A percentile compares a stretch with the other conserved stretches of the same genome.
Conservation (phyloP, 2,797 vertebrate genomes). For the Mormyrops boulengeri region DNA sequence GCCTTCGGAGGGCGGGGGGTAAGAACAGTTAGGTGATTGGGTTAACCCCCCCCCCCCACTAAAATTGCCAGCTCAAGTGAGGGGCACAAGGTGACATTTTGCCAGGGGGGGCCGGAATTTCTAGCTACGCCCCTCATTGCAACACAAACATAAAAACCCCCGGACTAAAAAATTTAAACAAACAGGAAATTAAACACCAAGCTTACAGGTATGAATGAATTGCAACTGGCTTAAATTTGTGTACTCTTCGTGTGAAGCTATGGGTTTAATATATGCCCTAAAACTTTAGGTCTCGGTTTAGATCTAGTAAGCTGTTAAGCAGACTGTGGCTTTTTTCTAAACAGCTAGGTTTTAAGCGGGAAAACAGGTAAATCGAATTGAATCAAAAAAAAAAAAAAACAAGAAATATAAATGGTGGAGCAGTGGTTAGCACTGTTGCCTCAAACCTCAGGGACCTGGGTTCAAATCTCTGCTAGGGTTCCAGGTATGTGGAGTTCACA, state of each 20-base stretch:
- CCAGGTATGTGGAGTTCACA: no score
- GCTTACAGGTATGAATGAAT: neutral
- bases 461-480: neutral
- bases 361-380: neutral
- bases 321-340: neutral
- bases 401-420: neutral
- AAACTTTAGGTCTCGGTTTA: neutral
- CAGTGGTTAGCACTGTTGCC: neutral
- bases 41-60: neutral
- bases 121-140: neutral
- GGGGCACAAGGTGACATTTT: neutral
- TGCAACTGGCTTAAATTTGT: neutral
- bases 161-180: neutral
- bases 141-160: neutral
- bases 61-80: neutral
- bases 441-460: neutral
- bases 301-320: neutral
- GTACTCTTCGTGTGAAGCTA: neutral
- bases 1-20: neutral
- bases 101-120: neutral
- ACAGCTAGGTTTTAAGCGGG: neutral
- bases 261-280: neutral
- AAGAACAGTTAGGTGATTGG: neutral
- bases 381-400: neutral
- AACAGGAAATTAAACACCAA: neutral